These are phyloP conservation scores for Mycetomoellerius zeteki DNA, from an alignment of 1,140 invertebrate genomes.

Conservation along the genomic window DNA sequence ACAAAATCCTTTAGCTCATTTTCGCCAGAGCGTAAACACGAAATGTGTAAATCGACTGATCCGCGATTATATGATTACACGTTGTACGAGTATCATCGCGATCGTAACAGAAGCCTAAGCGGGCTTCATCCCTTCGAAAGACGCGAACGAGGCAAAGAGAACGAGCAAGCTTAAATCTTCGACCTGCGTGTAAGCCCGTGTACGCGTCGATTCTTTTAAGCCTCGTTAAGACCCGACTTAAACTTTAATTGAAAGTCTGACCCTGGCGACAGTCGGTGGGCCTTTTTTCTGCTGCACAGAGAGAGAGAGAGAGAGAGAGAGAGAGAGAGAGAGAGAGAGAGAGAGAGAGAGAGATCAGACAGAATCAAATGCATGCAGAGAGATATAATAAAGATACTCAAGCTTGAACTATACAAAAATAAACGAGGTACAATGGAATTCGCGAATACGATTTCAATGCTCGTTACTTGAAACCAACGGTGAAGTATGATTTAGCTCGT, in stretches of 20 bases:
- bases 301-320: not conserved
- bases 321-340: not conserved
- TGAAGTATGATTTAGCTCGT: not conserved
- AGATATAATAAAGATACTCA: not conserved
- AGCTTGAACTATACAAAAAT: not conserved
- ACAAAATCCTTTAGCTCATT: slow-evolving; percentile 35
- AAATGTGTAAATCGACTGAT: slow-evolving; percentile 53
- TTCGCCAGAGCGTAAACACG: slow-evolving; percentile 1
- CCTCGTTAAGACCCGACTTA: slow-evolving; percentile 61
- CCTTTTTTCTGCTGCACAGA: not conserved
- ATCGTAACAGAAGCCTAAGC: slow-evolving; percentile 64
- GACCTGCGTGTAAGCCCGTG: slow-evolving; percentile 30
- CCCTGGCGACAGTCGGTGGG: slow-evolving; percentile 27
- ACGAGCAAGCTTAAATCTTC: slow-evolving; percentile 60
- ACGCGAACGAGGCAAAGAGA: not conserved
- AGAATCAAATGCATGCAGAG: not conserved
- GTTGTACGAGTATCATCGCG: not conserved
- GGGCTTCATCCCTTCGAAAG: slow-evolving; percentile 45
- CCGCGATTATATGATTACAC: slow-evolving; percentile 6
- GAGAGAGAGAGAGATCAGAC: not conserved
- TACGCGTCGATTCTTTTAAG: slow-evolving; percentile 46
- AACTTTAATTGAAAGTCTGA: slow-evolving; percentile 70
- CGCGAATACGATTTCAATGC: not conserved
- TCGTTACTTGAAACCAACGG: slow-evolving; percentile 18
- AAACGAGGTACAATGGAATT: not conserved